Evolutionary conservation across 2,113 vertebrate genomes (phyloP).

Genomic region (Marmota monax): DNA sequence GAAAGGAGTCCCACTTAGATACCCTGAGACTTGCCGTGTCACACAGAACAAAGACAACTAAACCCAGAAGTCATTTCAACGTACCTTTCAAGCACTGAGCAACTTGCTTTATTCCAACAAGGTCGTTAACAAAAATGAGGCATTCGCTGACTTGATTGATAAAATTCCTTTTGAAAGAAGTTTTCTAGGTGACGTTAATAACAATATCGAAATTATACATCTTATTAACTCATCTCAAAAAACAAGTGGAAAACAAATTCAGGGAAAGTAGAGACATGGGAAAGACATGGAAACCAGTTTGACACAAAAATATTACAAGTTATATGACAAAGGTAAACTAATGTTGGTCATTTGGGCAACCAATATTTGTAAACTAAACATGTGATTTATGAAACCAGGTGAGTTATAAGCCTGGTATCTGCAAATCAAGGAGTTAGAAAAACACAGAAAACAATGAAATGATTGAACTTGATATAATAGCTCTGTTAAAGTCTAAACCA

Average conservation of each 20-base stretch:
- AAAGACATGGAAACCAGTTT: background rate
- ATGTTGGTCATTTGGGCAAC: background rate
- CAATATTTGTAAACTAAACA: background rate
- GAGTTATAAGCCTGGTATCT: background rate
- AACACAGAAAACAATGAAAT: background rate
- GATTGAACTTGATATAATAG: background rate
- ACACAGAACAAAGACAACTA: background rate
- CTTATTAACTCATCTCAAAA: background rate
- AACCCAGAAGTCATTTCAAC: background rate
- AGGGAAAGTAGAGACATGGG: background rate
- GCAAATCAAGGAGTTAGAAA: background rate
- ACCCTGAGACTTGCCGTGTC: rapidly evolving
- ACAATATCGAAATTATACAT: background rate
- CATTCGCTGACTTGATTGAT: background rate
- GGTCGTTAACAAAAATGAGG: background rate
- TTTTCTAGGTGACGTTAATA: background rate
- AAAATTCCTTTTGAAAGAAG: background rate
- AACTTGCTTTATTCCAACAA: slow-evolving; percentile 2
- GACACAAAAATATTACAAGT: background rate
- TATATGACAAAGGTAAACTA: background rate
- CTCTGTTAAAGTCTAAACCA: background rate
- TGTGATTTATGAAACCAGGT: background rate
- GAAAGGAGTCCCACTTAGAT: background rate
- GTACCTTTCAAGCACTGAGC: background rate
- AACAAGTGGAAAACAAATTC: background rate